Percentiles rank a stretch among this genome's conserved stretches.
phyloP scores from a whole-genome alignment of 2,797 vertebrate genomes.

The Vireo griseus region DNA sequence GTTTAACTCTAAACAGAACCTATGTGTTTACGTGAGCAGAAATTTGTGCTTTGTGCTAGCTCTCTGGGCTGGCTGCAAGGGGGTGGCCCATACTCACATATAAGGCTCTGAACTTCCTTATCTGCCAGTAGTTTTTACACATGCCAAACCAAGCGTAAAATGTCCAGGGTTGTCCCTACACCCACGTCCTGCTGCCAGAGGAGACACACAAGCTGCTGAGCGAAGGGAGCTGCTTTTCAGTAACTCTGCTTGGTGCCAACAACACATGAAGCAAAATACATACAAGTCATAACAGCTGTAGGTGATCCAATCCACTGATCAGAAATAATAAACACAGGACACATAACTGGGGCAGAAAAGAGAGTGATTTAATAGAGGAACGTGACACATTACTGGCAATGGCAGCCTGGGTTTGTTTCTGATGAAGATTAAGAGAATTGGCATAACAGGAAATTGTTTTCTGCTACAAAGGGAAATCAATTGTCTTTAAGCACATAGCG shows the following conservation, averaged over 20 bases:
- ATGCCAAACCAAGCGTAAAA: not conserved
- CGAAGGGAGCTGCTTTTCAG: not conserved
- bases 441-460: conserved; percentile 14
- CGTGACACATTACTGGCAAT: not conserved
- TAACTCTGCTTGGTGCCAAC: not conserved
- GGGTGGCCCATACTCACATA: not conserved
- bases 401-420: not conserved
- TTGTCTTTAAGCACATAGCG: not conserved
- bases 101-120: not conserved
- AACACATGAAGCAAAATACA: not conserved
- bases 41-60: not conserved
- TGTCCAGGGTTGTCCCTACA: not conserved
- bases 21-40: not conserved
- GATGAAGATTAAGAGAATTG: not conserved
- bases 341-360: not conserved
- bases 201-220: not conserved
- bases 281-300: not conserved
- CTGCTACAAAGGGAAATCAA: conserved; percentile 1
- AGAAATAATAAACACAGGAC: not conserved
- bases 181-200: not conserved
- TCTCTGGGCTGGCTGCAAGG: not conserved
- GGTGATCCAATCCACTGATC: not conserved
- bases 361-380: not conserved
- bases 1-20: not conserved
- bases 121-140: not conserved